Evolutionary conservation across 2,888 invertebrate genomes (phyloP).

Genomic region (Mimumesa dahlbomi): DNA sequence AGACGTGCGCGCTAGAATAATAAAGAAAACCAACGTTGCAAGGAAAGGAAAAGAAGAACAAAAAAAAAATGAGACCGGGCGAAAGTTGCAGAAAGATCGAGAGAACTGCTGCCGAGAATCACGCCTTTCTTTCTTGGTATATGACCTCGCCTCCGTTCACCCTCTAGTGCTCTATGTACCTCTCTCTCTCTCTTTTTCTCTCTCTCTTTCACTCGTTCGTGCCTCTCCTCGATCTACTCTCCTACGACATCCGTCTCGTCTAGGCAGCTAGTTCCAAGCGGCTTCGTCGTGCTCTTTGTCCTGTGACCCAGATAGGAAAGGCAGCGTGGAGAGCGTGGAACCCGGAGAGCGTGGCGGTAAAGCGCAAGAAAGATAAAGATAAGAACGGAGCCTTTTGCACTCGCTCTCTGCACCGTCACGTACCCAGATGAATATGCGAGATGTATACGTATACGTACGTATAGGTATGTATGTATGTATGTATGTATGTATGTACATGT

Average conservation of each 20-base stretch:
- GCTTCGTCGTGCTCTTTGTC: constrained; percentile 63
- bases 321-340: constrained; percentile 29
- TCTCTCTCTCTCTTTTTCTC: neutral
- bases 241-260: constrained; percentile 54
- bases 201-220: neutral
- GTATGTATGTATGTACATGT: too few relatives aligned
- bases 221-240: constrained; percentile 36
- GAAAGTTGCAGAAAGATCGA: constrained; percentile 37
- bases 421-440: constrained; percentile 11
- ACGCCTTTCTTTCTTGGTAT: constrained; percentile 34
- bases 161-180: neutral
- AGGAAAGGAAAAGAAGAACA: constrained; percentile 26
- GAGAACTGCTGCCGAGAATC: constrained; percentile 28
- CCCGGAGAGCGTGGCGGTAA: constrained; percentile 10
- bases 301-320: constrained; percentile 66
- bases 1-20: neutral
- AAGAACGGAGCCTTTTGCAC: constrained; percentile 6
- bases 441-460: constrained; percentile 1
- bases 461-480: too few relatives aligned
- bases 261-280: constrained; percentile 54
- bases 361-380: constrained; percentile 20
- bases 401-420: constrained; percentile 9
- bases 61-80: too few relatives aligned
- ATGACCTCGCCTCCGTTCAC: constrained; percentile 8
- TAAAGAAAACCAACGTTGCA: neutral